Evolutionary conservation across 2,113 vertebrate species (phyloP), one percentile per base, ranked within the genome.

Genomic region (Bufo bufo): DNA sequence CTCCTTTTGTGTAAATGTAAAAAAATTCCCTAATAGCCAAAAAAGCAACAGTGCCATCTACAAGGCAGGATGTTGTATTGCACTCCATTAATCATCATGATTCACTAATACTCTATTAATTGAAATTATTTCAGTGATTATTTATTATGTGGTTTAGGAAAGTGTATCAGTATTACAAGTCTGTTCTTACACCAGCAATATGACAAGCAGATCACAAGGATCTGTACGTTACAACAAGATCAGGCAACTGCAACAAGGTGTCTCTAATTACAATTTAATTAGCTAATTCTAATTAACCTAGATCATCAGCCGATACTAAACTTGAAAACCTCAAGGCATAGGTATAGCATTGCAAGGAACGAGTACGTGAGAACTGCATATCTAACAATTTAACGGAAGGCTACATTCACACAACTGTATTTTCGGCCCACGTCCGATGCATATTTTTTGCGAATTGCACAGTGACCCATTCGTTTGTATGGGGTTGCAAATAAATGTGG

Each of bases 241-340:
- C 63, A 61, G 58, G 49, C 17, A 9, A 17, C 47, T 63, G 45
- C 75, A 82, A 83, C 86, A 77, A 82, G 86, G 86, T 83, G 74
- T 75, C 43, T 82, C 86, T 88, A 88, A 88, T 88, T 82, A 88
- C 66, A 23, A 83, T 77, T 45, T 88, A 82, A 88, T 88, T 82
- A 82, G 86, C 86, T 69, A 14, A 88, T 77, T 59, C 69, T 58
- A 88, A 83, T 83, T 88, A 82, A 83, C 86, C 79, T 49, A 83
- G 80, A 72, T 82, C 86, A 19, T 50, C 56, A 86, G 43, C 23
- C 13, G 75, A 6, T 61, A 17, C 59, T 23, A 79, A 79, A 77
- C 49, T 75, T 86, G 47, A 86, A 65, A 50, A 65, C 74, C 63
- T 84, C 47, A 49, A 65, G 82, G 63, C 82, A 82, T 56, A 75